Evolutionary conservation across 2,113 vertebrate genomes (phyloP).

Genomic region (Dryoscopus gambensis): DNA sequence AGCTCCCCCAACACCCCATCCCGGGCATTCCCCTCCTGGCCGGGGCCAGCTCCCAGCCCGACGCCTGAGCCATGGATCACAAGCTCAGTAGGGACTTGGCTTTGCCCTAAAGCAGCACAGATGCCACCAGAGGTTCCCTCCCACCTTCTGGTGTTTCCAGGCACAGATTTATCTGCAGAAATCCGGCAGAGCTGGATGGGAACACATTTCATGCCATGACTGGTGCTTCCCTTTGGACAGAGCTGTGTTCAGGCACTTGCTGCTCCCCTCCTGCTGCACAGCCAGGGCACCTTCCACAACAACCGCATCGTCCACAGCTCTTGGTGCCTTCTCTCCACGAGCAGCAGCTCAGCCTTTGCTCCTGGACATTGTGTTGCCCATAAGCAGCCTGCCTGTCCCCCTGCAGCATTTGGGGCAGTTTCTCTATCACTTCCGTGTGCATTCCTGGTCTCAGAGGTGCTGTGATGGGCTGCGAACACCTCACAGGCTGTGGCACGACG

Average conservation of each 20-base stretch:
- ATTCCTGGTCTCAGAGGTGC: background rate
- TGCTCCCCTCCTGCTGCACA: background rate
- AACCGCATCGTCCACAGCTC: background rate
- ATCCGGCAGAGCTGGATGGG: background rate
- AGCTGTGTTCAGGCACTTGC: background rate
- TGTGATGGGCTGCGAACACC: background rate
- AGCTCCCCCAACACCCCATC: background rate
- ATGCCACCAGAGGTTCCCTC: background rate
- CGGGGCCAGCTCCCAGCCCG: background rate
- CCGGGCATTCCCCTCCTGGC: background rate
- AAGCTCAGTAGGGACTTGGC: background rate
- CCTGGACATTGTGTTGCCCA: background rate
- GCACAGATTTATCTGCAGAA: background rate
- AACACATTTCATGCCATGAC: rapidly evolving
- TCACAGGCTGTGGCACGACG: background rate
- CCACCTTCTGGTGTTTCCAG: no score
- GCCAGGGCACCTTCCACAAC: background rate
- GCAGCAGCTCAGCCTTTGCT: background rate
- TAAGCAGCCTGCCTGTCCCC: background rate
- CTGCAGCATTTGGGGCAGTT: background rate
- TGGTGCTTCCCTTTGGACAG: background rate
- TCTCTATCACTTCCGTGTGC: rapidly evolving
- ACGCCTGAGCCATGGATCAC: background rate
- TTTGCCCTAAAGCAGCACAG: background rate
- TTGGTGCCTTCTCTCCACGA: background rate